A percentile compares a stretch with the other conserved stretches of the same genome.
Evolutionary conservation across 2,797 vertebrate species (phyloP).

Genomic region (Triplophysa bombifrons): DNA sequence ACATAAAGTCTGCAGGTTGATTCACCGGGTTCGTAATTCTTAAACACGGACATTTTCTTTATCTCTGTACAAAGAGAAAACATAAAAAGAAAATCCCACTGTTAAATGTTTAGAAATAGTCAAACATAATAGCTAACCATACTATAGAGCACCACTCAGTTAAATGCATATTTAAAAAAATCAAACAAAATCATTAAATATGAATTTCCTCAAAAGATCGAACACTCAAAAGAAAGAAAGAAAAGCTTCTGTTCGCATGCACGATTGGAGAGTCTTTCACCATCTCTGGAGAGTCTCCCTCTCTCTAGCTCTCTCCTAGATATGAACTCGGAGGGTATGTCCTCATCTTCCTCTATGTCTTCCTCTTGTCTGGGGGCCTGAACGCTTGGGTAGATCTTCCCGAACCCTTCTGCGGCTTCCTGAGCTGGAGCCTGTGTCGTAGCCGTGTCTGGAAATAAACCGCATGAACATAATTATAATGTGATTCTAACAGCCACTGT

Average conservation of each 20-base stretch:
- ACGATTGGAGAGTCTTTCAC: constrained; percentile 68
- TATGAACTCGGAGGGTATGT: constrained; percentile 87
- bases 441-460: constrained; percentile 59
- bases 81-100: not conserved
- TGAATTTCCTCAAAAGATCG: constrained; percentile 12
- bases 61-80: constrained; percentile 81
- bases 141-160: not conserved
- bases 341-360: constrained; percentile 78
- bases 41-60: constrained; percentile 87
- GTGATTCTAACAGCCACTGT: constrained; percentile 38
- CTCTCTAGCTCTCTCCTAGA: constrained; percentile 90
- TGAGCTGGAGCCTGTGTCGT: constrained; percentile 56
- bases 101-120: not conserved
- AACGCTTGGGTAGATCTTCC: constrained; percentile 89
- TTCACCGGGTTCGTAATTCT: constrained; percentile 93
- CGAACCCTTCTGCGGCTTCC: constrained; percentile 80
- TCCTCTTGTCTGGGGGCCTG: constrained; percentile 74
- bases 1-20: constrained; percentile 98
- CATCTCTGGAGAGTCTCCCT: constrained; percentile 88
- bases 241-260: constrained; percentile 9
- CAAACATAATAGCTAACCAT: not conserved
- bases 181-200: constrained; percentile 22
- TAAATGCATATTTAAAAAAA: not conserved
- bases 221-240: not conserved
- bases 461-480: constrained; percentile 21